A percentile compares a stretch with the other conserved stretches of the same genome.
These are phyloP conservation scores for Myioborus miniatus DNA, from an alignment of 2,797 vertebrate genomes.

Conservation along the genomic window DNA sequence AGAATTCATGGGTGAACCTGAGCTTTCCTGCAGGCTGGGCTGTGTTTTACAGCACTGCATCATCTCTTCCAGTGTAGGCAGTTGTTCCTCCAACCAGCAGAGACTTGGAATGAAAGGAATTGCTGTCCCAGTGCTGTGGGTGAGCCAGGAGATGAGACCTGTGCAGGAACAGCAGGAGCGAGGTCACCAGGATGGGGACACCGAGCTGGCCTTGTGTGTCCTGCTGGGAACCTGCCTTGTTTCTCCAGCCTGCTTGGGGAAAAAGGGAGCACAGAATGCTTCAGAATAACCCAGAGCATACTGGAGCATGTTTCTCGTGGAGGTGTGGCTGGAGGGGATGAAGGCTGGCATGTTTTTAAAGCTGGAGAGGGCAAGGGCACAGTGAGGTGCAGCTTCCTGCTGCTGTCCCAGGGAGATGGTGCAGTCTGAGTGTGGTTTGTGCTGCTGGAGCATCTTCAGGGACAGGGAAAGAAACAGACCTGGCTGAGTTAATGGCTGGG, in stretches of 20 bases:
- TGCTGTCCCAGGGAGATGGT: neutral
- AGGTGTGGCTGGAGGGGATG: neutral
- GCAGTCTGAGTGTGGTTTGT: neutral
- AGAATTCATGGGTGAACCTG: accelerated
- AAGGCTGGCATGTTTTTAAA: neutral
- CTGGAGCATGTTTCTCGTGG: accelerated
- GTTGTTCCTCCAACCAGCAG: neutral
- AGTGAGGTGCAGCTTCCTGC: neutral
- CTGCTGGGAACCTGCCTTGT: neutral
- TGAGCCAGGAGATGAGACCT: neutral
- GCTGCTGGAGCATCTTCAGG: neutral
- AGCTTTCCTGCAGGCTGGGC: neutral
- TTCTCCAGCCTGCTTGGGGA: neutral
- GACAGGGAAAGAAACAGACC: neutral
- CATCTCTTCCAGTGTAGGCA: neutral
- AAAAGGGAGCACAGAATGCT: neutral
- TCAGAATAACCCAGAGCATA: neutral
- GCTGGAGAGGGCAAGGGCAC: neutral
- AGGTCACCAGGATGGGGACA: neutral
- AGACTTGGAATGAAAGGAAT: neutral
- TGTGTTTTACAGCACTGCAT: neutral
- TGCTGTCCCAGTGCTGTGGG: neutral
- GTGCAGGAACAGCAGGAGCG: accelerated
- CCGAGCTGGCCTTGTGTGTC: accelerated
- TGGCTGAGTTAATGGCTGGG: neutral